A percentile compares a stretch with the other conserved stretches of the same genome.
phyloP scores from a whole-genome alignment of 2,113 vertebrate genomes.

The Salvelinus alpinus region DNA sequence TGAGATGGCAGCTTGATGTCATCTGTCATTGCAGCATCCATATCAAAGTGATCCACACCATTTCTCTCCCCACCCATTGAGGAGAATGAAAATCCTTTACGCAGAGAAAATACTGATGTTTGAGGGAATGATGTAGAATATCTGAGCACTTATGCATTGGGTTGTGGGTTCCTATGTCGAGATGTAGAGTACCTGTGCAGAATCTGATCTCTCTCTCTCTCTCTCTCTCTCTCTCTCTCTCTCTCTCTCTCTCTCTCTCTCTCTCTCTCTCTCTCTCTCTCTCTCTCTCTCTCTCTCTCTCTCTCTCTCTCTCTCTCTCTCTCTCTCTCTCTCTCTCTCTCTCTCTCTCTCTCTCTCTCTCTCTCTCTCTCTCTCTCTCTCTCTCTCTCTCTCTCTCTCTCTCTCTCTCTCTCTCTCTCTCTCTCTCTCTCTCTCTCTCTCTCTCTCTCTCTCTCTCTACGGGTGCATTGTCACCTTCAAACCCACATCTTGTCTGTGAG shows the following conservation, averaged over 20 bases:
- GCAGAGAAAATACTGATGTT: too few species aligned
- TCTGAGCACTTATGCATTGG: not conserved
- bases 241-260: not conserved
- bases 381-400: slow-evolving; percentile 6
- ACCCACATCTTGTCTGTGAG: slow-evolving; percentile 2
- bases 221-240: slow-evolving; percentile 11
- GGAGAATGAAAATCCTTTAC: not conserved
- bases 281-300: not conserved
- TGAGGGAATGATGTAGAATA: not conserved
- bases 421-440: not conserved
- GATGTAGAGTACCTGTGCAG: too few species aligned
- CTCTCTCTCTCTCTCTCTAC: too few species aligned
- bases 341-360: not conserved
- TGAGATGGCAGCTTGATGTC: too few species aligned
- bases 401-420: not conserved
- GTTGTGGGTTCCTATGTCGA: too few species aligned
- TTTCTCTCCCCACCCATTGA: not conserved
- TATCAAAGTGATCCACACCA: too few species aligned
- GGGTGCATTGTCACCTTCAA: slow-evolving; percentile 9
- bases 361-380: slow-evolving; percentile 6
- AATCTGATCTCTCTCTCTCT: not conserved
- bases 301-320: too few species aligned
- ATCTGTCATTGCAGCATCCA: too few species aligned
- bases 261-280: not conserved
- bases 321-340: not conserved